Conservation (phyloP, 2,113 vertebrate species). For the Peromyscus leucopus region DNA sequence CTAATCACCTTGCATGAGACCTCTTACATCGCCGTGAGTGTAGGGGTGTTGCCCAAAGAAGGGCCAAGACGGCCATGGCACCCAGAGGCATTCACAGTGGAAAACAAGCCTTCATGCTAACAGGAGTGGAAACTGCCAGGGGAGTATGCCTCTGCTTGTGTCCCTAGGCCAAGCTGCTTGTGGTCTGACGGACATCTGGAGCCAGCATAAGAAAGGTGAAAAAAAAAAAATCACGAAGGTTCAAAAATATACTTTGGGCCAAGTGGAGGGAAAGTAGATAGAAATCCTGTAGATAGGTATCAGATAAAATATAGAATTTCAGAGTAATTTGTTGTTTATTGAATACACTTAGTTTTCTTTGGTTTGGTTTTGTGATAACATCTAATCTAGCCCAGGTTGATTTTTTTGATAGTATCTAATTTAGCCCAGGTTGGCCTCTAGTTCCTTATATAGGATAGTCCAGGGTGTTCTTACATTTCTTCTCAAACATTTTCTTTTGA, state of each 20-base stretch:
- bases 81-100: fast-evolving
- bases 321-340: background rate
- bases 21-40: background rate
- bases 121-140: background rate
- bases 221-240: background rate
- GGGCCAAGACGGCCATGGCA: background rate
- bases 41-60: conserved; percentile 51
- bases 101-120: conserved; percentile 23
- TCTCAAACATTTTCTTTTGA: background rate
- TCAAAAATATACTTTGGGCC: background rate
- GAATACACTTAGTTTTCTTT: background rate
- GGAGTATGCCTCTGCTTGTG: background rate
- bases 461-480: background rate
- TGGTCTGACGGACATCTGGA: background rate
- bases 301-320: background rate
- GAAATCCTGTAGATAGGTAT: background rate
- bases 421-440: too few species aligned
- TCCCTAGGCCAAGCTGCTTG: background rate
- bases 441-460: background rate
- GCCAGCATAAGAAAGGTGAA: background rate
- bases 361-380: background rate
- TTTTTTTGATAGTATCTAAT: background rate
- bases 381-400: background rate
- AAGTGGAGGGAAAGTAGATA: background rate
- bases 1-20: background rate